Percentiles rank a stretch among this genome's conserved stretches.
These are phyloP conservation scores for Muraenolepis orangiensis DNA, from an alignment of 2,797 vertebrate species.

Conservation along the genomic window DNA sequence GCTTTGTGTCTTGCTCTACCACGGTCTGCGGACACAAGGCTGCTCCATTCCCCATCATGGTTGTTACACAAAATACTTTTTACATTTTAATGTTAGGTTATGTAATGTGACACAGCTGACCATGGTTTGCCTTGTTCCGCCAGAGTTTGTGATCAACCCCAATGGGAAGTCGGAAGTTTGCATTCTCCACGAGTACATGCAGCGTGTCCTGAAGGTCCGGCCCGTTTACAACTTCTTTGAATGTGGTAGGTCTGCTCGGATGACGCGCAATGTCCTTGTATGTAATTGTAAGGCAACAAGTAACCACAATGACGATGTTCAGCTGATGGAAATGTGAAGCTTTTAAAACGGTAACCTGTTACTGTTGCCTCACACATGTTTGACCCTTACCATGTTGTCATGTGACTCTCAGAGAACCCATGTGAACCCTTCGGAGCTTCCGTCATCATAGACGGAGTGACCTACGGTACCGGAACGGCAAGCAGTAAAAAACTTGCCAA, in stretches of 20 bases:
- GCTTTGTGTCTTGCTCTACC: neutral
- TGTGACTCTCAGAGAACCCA: slow-evolving; percentile 87
- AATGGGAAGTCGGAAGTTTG: slow-evolving; percentile 99
- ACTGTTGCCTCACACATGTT: slow-evolving; percentile 28
- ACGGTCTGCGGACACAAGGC: neutral
- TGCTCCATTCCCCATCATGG: neutral
- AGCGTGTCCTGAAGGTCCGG: slow-evolving; percentile 98
- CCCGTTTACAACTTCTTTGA: slow-evolving; percentile 99
- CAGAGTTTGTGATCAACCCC: slow-evolving; percentile 98
- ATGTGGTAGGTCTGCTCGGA: slow-evolving; percentile 87
- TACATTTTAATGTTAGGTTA: too few species aligned
- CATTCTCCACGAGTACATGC: slow-evolving; percentile 99
- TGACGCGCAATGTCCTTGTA: neutral
- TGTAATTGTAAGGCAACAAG: neutral
- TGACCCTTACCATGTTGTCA: neutral
- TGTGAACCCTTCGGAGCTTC: slow-evolving; percentile 99
- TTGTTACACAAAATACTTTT: too few species aligned
- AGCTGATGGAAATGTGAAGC: neutral
- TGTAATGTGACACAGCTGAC: slow-evolving; percentile 6
- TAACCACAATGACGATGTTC: neutral
- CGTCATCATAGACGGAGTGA: slow-evolving; percentile 98
- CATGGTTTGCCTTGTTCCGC: slow-evolving; percentile 26
- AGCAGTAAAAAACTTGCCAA: slow-evolving; percentile 99
- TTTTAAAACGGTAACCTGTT: neutral
- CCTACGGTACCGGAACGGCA: slow-evolving; percentile 97